Evolutionary conservation across 35 echinoderm and acorn worm species (phyloP).

Genomic region (Ptychodera flava): DNA sequence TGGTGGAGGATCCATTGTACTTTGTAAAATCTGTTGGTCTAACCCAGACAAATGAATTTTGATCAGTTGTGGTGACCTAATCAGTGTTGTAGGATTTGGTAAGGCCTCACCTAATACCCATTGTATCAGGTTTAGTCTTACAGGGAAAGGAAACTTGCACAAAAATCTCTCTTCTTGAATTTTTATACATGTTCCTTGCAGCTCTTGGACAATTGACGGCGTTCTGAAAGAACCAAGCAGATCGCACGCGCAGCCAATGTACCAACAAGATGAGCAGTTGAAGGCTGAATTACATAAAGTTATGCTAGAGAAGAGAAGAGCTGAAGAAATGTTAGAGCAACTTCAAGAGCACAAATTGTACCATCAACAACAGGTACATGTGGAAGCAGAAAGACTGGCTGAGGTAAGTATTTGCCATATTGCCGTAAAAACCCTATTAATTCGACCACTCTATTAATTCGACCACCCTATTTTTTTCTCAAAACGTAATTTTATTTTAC

Average conservation of each 20-base stretch:
- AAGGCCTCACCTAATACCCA: background rate
- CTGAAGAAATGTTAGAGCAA: background rate
- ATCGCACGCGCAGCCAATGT: background rate
- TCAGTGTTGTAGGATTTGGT: background rate
- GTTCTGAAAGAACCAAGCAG: background rate
- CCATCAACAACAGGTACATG: background rate
- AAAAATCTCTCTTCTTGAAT: background rate
- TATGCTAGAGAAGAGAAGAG: background rate
- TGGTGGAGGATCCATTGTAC: background rate
- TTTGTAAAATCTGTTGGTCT: background rate
- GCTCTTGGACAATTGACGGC: constrained; percentile 91
- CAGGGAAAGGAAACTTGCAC: background rate
- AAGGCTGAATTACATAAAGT: background rate
- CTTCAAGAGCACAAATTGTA: background rate
- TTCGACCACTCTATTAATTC: no score
- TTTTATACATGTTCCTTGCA: constrained; percentile 13
- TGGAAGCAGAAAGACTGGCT: background rate
- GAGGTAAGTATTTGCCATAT: no score
- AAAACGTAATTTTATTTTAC: no score
- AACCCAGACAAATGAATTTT: background rate
- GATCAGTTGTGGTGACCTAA: background rate
- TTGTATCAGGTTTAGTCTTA: background rate
- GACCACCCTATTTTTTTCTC: no score
- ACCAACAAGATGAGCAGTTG: background rate
- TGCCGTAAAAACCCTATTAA: no score